Conservation (phyloP, 2,113 vertebrate species). For the Origma solitaria region DNA sequence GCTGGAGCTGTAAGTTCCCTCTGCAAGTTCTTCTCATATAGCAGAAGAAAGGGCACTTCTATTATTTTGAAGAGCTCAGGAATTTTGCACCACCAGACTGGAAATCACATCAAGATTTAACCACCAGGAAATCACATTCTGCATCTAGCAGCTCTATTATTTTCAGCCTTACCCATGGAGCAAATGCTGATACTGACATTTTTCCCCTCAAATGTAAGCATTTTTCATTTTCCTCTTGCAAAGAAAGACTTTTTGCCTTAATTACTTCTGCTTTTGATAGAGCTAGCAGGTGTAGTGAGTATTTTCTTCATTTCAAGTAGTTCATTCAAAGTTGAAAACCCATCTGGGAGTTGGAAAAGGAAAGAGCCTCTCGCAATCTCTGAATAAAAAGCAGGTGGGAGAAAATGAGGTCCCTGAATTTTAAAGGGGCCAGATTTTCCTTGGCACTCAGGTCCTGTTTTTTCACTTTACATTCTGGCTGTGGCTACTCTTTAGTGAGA, state of each 20-base stretch:
- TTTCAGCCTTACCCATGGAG: not conserved
- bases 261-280: conserved; percentile 3
- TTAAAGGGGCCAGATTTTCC: not conserved
- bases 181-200: not conserved
- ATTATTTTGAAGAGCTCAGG: not conserved
- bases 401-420: conserved; percentile 13
- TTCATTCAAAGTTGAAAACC: conserved; percentile 24
- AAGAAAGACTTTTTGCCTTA: not conserved
- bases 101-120: not conserved
- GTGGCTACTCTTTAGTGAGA: not conserved
- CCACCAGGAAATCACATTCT: not conserved
- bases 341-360: not conserved
- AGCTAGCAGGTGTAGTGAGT: not conserved
- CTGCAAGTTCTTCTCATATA: not conserved
- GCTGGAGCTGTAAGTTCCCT: not conserved
- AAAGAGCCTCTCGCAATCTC: not conserved
- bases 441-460: not conserved
- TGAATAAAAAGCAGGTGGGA: not conserved
- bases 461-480: not conserved
- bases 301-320: not conserved
- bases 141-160: not conserved
- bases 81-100: not conserved
- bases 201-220: not conserved
- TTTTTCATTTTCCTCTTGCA: not conserved
- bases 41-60: not conserved